Conservation (phyloP, 2,113 vertebrate species). For the Xenopus laevis region DNA sequence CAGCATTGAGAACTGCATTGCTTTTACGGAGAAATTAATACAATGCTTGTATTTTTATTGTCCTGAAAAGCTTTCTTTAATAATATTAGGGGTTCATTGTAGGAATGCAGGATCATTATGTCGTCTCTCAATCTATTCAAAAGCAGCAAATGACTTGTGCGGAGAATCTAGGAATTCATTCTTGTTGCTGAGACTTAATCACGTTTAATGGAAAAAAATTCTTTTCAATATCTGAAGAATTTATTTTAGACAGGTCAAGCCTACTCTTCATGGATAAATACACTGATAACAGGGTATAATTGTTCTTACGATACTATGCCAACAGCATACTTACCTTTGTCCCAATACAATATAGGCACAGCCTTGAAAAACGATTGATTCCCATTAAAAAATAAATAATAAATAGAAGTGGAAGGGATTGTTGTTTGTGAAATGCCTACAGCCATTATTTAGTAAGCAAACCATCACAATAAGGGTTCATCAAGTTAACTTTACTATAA, state of each 20-base stretch:
- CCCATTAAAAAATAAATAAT: not conserved
- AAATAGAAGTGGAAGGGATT: slow-evolving; percentile 1
- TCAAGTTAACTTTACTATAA: not conserved
- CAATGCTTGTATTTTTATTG: slow-evolving; percentile 41
- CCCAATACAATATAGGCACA: slow-evolving; percentile 9
- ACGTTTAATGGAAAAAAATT: not conserved
- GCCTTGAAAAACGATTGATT: slow-evolving; percentile 38
- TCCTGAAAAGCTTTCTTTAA: slow-evolving; percentile 48
- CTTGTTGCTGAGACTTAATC: slow-evolving; percentile 40
- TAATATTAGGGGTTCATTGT: slow-evolving; percentile 32
- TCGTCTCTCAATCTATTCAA: slow-evolving; percentile 48
- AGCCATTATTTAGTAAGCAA: slow-evolving; percentile 8
- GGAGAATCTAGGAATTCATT: slow-evolving; percentile 17
- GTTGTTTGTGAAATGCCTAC: slow-evolving; percentile 3
- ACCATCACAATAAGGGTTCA: not conserved
- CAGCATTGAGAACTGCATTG: slow-evolving; percentile 31
- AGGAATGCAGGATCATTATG: slow-evolving; percentile 36
- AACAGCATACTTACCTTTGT: slow-evolving; percentile 23
- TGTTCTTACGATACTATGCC: slow-evolving; percentile 17
- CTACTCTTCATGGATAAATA: slow-evolving; percentile 22
- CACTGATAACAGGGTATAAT: slow-evolving; percentile 27
- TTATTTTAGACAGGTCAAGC: slow-evolving; percentile 21
- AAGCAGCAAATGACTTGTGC: slow-evolving; percentile 41
- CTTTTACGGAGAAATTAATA: slow-evolving; percentile 52
- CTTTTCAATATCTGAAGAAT: slow-evolving; percentile 8